Base-by-base conservation (phyloP, 2,113 vertebrate genomes). In the Trogon melanurus region DNA sequence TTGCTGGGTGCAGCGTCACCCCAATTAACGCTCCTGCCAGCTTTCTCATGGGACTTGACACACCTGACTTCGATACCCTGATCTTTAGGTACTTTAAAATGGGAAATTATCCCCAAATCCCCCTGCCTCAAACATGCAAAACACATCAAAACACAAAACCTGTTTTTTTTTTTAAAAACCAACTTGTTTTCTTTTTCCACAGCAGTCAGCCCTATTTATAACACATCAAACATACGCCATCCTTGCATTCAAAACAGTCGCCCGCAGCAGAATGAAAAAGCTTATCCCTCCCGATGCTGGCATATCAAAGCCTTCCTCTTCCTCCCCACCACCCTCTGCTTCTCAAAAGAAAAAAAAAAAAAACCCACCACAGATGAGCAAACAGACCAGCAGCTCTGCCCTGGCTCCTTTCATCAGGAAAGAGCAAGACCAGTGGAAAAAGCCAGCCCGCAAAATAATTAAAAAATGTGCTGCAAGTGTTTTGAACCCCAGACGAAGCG, bases 231-330 rank as follows among this genome's bases (percentile, higher is more conserved):
- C 71, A 69, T 14, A 64, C 15, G 17, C 70, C 79, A 75, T 50
- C 85, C 41, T 19, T 19, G 64, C 78, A 72, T 27, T 58, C 87
- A 64, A 75, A 95, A 72, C 94, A 76, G 48, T 25, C 21, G 56
- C 78, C 72, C 8, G 9, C 61, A 79, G 82, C 5, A 25, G 18
- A 58, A 74, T 50, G 44, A 70, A 89, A 41, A 95, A 85, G 32
- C 18, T 78, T 44, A 22, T 75, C 58, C 79, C 66, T 53, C 38
- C 73, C 47, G 38, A 85, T 6, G 53, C 65, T 61, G 90, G 29
- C 1, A 1, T 60, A 78, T 62, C 88, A 93, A 95, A 93, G 82
- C 81, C 57, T 94, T 89, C 91, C 64, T 95, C 71, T 85, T 82
- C 81, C 74, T 89, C 88, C 53, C 41, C 13, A 3, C 79, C 79